Conservation (phyloP, 53 echinoderm and acorn worm genomes). For the Luidia sarsii region DNA sequence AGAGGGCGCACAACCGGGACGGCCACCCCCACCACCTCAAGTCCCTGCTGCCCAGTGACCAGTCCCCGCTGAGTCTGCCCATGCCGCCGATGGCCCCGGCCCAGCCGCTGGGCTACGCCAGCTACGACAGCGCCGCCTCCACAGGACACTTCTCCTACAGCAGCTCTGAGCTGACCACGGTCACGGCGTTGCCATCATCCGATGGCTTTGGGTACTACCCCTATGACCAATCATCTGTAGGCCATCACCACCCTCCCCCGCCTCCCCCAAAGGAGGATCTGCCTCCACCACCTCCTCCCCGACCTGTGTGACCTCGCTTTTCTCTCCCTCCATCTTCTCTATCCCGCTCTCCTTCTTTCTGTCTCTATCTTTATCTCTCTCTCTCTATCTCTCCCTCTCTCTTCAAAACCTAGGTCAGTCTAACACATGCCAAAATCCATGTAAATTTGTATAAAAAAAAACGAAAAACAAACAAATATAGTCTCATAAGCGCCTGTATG, state of each 20-base stretch:
- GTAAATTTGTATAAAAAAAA: constrained; percentile 13
- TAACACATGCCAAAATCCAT: background rate
- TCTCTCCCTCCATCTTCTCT: too few species aligned
- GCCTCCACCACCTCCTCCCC: constrained; percentile 63
- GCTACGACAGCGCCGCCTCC: constrained; percentile 20
- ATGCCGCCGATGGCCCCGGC: constrained; percentile 83
- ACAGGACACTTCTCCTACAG: constrained; percentile 53
- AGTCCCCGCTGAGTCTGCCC: constrained; percentile 83
- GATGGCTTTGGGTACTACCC: constrained; percentile 31
- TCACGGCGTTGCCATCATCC: constrained; percentile 73
- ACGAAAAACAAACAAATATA: too few species aligned
- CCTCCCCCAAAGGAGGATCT: constrained; percentile 60
- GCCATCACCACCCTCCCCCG: constrained; percentile 53
- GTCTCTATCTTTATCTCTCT: too few species aligned
- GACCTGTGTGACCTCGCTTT: constrained; percentile 44
- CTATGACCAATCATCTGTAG: constrained; percentile 24
- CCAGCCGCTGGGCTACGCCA: constrained; percentile 28
- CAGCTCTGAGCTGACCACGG: constrained; percentile 62
- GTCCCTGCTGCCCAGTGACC: constrained; percentile 51
- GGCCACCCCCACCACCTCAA: constrained; percentile 11
- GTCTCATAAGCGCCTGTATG: too few species aligned
- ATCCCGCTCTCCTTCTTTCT: too few species aligned
- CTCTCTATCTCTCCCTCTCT: too few species aligned
- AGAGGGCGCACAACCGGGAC: constrained; percentile 45
- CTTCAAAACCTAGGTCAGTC: too few species aligned